Evolutionary conservation across 1,140 invertebrate species (phyloP).

Genomic region (Brachionus rotundiformis): DNA sequence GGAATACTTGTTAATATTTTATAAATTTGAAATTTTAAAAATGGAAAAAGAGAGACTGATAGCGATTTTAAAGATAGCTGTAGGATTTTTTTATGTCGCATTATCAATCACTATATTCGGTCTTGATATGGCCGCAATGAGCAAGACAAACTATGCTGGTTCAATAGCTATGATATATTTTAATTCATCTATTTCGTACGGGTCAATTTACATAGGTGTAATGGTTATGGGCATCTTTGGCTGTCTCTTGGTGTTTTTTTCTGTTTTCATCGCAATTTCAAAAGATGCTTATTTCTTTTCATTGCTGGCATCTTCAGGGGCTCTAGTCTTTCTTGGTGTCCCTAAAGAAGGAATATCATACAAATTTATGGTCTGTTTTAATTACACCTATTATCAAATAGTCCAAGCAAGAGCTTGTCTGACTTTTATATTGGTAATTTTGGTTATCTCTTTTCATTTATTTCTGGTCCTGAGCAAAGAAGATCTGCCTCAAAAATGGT

Average conservation of each 20-base stretch:
- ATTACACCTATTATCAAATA: neutral
- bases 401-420: neutral
- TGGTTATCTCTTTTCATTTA: neutral
- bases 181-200: neutral
- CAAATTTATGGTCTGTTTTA: neutral
- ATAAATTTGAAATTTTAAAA: neutral
- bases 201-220: neutral
- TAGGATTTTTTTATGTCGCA: neutral
- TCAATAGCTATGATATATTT: slow-evolving; percentile 23
- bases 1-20: neutral
- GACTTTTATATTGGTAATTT: neutral
- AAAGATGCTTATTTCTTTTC: neutral
- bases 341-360: neutral
- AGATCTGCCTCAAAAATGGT: neutral
- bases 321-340: neutral
- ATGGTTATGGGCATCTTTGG: neutral
- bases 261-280: neutral
- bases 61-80: neutral
- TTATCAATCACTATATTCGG: neutral
- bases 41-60: neutral
- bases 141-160: neutral
- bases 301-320: too few species aligned
- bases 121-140: neutral
- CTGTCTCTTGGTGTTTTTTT: neutral
- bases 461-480: neutral